Base-by-base conservation (phyloP, 1,140 invertebrate genomes). In the Telenomus remus region DNA sequence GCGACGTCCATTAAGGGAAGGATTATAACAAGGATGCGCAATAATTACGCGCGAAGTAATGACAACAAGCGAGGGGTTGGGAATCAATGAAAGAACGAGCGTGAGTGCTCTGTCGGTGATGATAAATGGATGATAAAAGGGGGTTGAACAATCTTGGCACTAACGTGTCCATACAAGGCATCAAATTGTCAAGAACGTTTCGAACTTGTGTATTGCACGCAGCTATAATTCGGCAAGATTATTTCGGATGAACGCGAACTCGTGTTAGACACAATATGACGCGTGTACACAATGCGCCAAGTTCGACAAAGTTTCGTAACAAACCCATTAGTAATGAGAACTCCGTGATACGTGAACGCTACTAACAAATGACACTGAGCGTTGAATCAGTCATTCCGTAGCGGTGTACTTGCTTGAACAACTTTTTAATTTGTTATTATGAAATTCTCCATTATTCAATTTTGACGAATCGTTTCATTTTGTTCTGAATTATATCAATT, bases 91-190 rank as follows among this genome's bases (percentile, higher is more conserved):
- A 64, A 78, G 54, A 56, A 73, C 49, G 34, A 57, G n/a, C 19
- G 4, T n/a, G 34, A 51, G 39, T 69, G 55, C 19, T 64, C 59
- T 51, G 73, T 57, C 66, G 63, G 74, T 56, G 76, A 79, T 79
- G 79, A 81, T 72, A 79, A 80, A 81, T 81, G 71, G 50, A 77
- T 68, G 68, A 76, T 72, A 66, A 74, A 78, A 69, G 71, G 66
- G 53, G 53, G 47, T 27, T 27, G 19, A 1, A 6, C 2, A 27
- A 27, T 27, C 19, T 27, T 27, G 2, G 19, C 19, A 6, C 19
- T 63, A 69, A 69, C 64, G 37, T 65, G 51, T 54, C 55, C 37
- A 49, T 63, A 69, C 51, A 61, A 68, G 39, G 42, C 44, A 12
- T 69, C 50, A 60, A 76, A 71, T 63, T 63, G 68, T 68, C 57